These are phyloP conservation scores for Neotoma lepida DNA, from an alignment of 2,113 vertebrate species.

Conservation along the genomic window DNA sequence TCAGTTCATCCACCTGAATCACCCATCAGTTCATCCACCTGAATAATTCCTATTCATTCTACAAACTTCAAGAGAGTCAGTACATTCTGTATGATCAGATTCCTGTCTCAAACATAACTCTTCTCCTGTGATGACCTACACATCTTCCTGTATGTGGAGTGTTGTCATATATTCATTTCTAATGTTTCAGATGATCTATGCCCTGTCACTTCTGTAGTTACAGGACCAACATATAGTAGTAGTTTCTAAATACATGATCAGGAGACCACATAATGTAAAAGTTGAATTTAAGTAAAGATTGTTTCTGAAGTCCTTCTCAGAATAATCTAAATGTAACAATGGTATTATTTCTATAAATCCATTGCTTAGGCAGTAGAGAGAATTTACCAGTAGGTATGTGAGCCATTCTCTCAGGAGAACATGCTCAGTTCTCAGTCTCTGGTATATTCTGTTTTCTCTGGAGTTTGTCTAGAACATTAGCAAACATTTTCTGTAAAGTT, in stretches of 20 bases:
- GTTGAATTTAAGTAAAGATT: not conserved
- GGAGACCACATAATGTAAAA: not conserved
- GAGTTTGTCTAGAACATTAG: not conserved
- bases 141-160: not conserved
- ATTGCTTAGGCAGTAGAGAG: not conserved
- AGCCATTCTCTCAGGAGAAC: not conserved
- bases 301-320: not conserved
- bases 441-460: not conserved
- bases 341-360: not conserved
- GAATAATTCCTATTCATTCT: not conserved
- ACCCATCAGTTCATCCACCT: not conserved
- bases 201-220: not conserved
- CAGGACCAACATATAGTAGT: not conserved
- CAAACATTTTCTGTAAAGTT: not conserved
- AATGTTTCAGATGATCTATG: not conserved
- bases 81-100: not conserved
- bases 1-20: not conserved
- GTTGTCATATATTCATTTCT: not conserved
- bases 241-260: constrained; percentile 26
- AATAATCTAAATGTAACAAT: not conserved
- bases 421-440: not conserved
- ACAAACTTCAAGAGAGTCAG: not conserved
- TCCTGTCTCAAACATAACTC: not conserved
- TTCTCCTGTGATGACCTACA: not conserved
- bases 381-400: fast-evolving